Evolutionary conservation across 2,888 invertebrate species (phyloP).

Genomic region (Stictocephala bisonia): DNA sequence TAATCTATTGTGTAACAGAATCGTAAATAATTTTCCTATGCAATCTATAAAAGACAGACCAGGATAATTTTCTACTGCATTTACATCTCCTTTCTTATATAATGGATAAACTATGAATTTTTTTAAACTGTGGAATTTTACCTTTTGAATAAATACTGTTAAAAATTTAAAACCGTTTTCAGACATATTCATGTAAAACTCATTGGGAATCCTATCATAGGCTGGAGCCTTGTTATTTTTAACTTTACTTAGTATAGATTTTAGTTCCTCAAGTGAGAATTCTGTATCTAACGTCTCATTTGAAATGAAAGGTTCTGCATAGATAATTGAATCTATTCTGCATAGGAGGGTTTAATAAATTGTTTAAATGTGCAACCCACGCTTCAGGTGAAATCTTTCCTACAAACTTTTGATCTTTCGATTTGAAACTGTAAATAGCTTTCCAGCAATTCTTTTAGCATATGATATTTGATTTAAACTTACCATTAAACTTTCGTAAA

Average conservation of each 20-base stretch:
- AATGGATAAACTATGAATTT: constrained; percentile 26
- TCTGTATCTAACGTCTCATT: not conserved
- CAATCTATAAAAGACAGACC: constrained; percentile 36
- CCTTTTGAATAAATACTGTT: not conserved
- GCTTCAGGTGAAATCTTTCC: not conserved
- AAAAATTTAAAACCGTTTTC: not conserved
- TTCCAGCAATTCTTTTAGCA: not conserved
- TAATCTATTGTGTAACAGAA: constrained; percentile 34
- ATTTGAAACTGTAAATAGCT: not conserved
- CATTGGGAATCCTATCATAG: not conserved
- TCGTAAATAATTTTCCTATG: constrained; percentile 35
- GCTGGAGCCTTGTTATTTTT: constrained; percentile 11
- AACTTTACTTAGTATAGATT: not conserved
- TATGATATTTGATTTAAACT: not conserved
- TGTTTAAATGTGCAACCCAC: not conserved
- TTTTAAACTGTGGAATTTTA: not conserved
- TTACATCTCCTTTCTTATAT: constrained; percentile 32
- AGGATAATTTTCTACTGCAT: constrained; percentile 28
- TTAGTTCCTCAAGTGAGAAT: not conserved
- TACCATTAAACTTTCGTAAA: not conserved
- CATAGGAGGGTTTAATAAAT: not conserved
- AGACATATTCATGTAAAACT: not conserved
- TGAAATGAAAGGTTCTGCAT: constrained; percentile 1
- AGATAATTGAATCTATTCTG: not conserved
- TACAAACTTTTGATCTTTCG: not conserved